These are phyloP conservation scores for Sinocyclocheilus rhinocerous DNA, from an alignment of 2,113 vertebrate genomes.

Conservation along the genomic window DNA sequence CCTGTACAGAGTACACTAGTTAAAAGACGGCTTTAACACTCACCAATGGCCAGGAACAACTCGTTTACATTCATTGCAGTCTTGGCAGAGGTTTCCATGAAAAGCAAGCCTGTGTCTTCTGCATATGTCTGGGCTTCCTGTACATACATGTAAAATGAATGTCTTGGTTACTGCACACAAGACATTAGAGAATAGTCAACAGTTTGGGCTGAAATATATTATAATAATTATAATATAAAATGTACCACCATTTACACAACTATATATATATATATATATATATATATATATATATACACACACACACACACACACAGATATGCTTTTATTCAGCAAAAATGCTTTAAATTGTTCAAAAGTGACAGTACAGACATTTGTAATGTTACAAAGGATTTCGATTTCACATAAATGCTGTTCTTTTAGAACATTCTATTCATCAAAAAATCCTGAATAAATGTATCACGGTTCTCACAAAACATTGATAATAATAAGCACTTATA, in stretches of 20 bases:
- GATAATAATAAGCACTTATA: neutral
- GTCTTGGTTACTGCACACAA: slow-evolving; percentile 5
- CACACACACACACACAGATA: neutral
- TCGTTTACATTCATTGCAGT: slow-evolving; percentile 86
- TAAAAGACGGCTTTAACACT: slow-evolving; percentile 36
- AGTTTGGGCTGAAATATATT: neutral
- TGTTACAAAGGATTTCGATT: neutral
- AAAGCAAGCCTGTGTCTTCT: slow-evolving; percentile 82
- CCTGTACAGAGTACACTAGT: neutral
- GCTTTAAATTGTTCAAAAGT: neutral
- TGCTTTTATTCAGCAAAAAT: neutral
- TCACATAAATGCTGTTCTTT: neutral
- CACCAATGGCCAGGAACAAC: slow-evolving; percentile 84
- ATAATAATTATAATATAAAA: neutral
- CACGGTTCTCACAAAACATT: neutral
- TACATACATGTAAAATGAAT: neutral
- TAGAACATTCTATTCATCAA: neutral
- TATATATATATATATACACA: too few relatives aligned
- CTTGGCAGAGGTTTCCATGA: slow-evolving; percentile 86
- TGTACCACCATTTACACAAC: neutral
- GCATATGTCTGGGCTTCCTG: slow-evolving; percentile 83
- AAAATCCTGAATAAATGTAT: neutral
- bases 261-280: too few relatives aligned
- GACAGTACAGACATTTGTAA: neutral
- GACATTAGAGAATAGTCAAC: neutral